Evolutionary conservation across 1,140 invertebrate species (phyloP), one percentile per base, ranked within the genome.

Genomic region (Choristoneura fumiferana): DNA sequence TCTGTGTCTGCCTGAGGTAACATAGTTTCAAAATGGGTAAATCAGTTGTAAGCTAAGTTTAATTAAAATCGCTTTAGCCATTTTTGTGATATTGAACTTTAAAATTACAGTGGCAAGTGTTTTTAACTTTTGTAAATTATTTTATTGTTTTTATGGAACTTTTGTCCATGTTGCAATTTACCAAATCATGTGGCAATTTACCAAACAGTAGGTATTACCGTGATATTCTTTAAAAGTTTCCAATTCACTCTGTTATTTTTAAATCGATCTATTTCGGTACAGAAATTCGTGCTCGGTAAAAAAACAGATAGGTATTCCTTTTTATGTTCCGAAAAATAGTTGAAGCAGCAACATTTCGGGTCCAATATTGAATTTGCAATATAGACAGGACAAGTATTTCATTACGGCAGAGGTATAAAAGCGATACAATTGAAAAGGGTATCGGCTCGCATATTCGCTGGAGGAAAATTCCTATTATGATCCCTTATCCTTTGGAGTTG

Each of bases 351-450:
- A 49, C 43, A 49, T 49, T 49, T 49, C 8, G 35, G 17, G 37
- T 22, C 54, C 54, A 56, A 39, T 39, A 56, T 38, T 39, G 54
- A 39, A 22, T 22, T 56, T 39, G 35, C 15, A 39, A 56, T 40
- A 60, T 49, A 49, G 43, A 49, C 43, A 49, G 43, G 43, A 49
- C 43, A 61, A 34, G 82, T 81, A 79, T 86, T 88, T 86, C 81
- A 88, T 88, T 88, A 86, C 78, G 73, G 81, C 83, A 78, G 73
- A 69, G 78, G 78, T 82, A 86, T 85, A 86, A 86, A 88, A 88
- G 85, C 81, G 84, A 86, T 84, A 86, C 78, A 83, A 88, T 76
- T 83, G 81, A 84, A 87, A 86, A 86, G 81, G 83, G 81, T 88
- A 84, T 85, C 78, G 75, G 75, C 76, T 81, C 78, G 77, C 80